Evolutionary conservation across 2,113 vertebrate genomes (phyloP).

Genomic region (Azemiops feae): DNA sequence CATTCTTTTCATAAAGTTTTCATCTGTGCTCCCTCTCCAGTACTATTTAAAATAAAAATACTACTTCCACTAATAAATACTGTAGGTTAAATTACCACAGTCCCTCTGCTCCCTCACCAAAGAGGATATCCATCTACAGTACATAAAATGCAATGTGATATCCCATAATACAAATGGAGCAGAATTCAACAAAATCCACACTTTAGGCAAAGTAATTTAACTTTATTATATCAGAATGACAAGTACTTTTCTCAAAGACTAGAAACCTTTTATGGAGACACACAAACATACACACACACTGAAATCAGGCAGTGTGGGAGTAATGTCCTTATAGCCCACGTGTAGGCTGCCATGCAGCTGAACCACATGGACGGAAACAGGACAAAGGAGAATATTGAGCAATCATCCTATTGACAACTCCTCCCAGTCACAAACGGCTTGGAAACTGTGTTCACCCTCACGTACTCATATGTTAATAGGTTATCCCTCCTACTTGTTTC

Average conservation of each 20-base stretch:
- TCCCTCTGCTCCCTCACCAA: neutral
- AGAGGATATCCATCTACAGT: neutral
- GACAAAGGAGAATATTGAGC: too few relatives aligned
- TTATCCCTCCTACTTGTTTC: too few relatives aligned
- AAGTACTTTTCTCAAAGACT: neutral
- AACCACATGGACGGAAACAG: too few relatives aligned
- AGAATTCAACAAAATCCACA: neutral
- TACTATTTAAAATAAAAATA: neutral
- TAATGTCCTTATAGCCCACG: too few relatives aligned
- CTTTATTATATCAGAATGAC: neutral
- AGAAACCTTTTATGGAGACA: neutral
- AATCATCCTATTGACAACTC: too few relatives aligned
- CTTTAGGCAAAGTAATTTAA: neutral
- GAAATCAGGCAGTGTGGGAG: too few relatives aligned
- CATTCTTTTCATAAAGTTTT: neutral
- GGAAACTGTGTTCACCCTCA: too few relatives aligned
- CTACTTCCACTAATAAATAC: neutral
- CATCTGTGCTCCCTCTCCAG: neutral
- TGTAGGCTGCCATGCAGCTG: too few relatives aligned
- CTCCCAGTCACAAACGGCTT: too few relatives aligned
- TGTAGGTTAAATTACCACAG: neutral
- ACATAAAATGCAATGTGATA: neutral
- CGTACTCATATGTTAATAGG: too few relatives aligned
- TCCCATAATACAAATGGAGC: neutral
- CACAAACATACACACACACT: neutral